phyloP scores from a whole-genome alignment of 2,113 vertebrate species.

The Phainopepla nitens region DNA sequence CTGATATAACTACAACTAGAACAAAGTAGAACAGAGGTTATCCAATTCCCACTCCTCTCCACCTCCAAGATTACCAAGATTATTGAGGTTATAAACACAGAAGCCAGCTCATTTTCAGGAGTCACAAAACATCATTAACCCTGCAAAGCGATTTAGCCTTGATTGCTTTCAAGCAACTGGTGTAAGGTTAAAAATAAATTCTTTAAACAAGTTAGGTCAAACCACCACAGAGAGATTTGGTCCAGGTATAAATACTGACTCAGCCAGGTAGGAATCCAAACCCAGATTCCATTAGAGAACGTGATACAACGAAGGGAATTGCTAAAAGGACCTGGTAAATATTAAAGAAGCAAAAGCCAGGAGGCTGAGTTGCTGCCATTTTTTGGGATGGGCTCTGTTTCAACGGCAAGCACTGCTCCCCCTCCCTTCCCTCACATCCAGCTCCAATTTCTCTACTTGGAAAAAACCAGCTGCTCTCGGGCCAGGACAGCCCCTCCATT shows the following conservation, averaged over 20 bases:
- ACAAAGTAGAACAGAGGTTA: background rate
- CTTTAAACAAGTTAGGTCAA: constrained; percentile 32
- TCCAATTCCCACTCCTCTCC: background rate
- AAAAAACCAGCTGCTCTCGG: constrained; percentile 12
- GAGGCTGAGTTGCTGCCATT: background rate
- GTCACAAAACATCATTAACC: background rate
- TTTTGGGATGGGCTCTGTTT: background rate
- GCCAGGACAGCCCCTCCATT: background rate
- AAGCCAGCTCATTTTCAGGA: background rate
- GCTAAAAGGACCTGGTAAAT: background rate
- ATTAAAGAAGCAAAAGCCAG: background rate
- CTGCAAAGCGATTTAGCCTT: background rate
- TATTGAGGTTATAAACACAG: background rate
- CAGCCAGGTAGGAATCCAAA: background rate
- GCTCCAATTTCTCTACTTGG: constrained; percentile 28
- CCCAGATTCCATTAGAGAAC: background rate
- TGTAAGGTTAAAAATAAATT: constrained; percentile 43
- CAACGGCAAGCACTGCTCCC: background rate
- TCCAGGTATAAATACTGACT: background rate
- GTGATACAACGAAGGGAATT: background rate
- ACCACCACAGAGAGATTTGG: background rate
- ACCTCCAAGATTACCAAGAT: background rate
- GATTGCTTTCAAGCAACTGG: background rate
- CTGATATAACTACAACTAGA: background rate
- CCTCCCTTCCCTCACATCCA: background rate